Evolutionary conservation across 1,140 invertebrate genomes (phyloP).

Genomic region (Halesus radiatus): DNA sequence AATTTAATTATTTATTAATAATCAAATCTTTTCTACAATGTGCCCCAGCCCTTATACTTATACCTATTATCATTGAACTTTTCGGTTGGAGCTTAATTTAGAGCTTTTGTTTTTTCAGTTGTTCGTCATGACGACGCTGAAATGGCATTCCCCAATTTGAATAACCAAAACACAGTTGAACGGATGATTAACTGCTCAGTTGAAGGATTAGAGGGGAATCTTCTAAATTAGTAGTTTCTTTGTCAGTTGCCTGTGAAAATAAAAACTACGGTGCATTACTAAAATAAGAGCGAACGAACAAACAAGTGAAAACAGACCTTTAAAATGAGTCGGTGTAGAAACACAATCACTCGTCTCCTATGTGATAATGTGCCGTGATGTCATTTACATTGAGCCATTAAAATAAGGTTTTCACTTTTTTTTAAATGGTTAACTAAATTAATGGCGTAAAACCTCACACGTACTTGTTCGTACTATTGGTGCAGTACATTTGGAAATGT

Average conservation of each 20-base stretch:
- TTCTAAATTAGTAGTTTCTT: conserved; percentile 12
- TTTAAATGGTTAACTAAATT: too few species aligned
- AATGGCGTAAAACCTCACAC: too few species aligned
- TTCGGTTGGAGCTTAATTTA: background rate
- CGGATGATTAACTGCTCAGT: conserved; percentile 16
- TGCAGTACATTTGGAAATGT: too few species aligned
- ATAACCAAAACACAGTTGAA: conserved; percentile 20
- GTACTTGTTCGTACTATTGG: too few species aligned
- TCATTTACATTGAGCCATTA: too few species aligned
- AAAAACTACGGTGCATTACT: conserved; percentile 1
- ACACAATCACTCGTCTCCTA: background rate
- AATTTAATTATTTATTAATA: too few species aligned
- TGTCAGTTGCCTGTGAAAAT: background rate
- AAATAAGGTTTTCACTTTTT: too few species aligned
- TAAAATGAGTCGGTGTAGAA: conserved; percentile 2
- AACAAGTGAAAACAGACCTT: background rate
- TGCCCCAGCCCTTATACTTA: too few species aligned
- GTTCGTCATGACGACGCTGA: background rate
- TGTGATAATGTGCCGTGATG: conserved; percentile 5
- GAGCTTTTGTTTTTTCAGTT: conserved; percentile 18
- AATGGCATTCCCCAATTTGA: conserved; percentile 24
- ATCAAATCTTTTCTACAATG: too few species aligned
- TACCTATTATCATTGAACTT: background rate
- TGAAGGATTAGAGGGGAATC: conserved; percentile 22
- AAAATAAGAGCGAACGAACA: background rate